Base-by-base conservation (phyloP, 2,888 invertebrate species). In the Meiosimyza decipiens region DNA sequence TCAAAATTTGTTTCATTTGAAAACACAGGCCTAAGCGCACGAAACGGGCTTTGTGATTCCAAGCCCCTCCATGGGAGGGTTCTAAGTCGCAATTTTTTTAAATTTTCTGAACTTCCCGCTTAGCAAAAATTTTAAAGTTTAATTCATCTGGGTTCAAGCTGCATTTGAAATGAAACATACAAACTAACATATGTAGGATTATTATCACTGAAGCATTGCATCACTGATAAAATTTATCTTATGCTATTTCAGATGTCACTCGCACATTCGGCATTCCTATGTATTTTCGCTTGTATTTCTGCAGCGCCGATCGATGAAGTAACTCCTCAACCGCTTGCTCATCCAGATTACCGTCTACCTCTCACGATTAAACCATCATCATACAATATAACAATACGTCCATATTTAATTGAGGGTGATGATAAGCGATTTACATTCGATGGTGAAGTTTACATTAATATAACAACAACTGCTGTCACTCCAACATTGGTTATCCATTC, bases 341-440 rank as follows among this genome's bases (percentile, higher is more conserved):
- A 72, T 12, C 64, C 71, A 9, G 75, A 79, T 18, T 84, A 83
- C 72, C 84, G 86, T n/a, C 77, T 85, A 16, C 74, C 74, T 0
- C 86, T 82, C 0, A 86, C 87, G 1, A 87, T 91, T 0, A 65
- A 78, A 15, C 92, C 92, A 0, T 79, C 77, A 0, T 82, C 82
- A 5, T 93, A 92, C 75, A 85, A 88, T 67, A 86, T 92, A 0
- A 79, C 85, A 1, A 80, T 92, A 1, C 86, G 84, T 2, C 89
- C 90, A 1, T 85, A 89, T 74, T 86, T 90, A 28, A 71, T 79
- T 5, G 59, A 70, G 2, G 71, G 73, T 16, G 79, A 80, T 74
- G 76, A 65, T 5, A 79, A 80, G 33, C 77, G 76, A 6, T 78
- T 81, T 47, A 82, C 78, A 3, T 87, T 83, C 66, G 73, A 81